phyloP scores from a whole-genome alignment of 2,113 vertebrate genomes.

The Gymnocephalus cernua region DNA sequence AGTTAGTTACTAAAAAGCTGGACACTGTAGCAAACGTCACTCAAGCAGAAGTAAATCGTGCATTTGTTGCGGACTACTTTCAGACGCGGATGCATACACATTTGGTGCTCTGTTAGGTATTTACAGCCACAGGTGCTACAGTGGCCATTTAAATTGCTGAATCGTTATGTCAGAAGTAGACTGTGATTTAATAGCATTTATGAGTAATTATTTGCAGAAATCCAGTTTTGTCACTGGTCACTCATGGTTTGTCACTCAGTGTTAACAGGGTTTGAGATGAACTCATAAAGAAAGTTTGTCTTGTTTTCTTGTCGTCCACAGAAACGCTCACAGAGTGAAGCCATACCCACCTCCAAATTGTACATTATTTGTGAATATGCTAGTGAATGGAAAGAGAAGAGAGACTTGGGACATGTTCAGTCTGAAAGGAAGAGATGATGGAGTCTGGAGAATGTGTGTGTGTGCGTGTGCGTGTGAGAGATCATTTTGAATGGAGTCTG shows the following conservation, averaged over 20 bases:
- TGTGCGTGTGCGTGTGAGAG: background rate
- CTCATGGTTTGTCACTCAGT: too few species aligned
- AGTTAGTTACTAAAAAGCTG: too few species aligned
- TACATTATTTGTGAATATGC: slow-evolving; percentile 86
- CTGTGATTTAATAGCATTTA: background rate
- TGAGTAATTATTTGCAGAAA: background rate
- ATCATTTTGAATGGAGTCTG: slow-evolving; percentile 21
- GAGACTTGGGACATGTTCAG: slow-evolving; percentile 44
- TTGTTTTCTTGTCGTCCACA: slow-evolving; percentile 66
- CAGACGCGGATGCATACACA: background rate
- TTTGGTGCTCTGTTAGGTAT: background rate
- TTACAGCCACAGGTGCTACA: background rate
- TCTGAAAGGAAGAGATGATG: slow-evolving; percentile 46
- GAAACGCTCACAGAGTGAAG: slow-evolving; percentile 66
- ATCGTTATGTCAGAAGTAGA: too few species aligned
- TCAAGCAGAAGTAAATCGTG: too few species aligned
- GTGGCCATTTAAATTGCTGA: background rate
- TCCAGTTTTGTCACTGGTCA: background rate
- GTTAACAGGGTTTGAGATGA: background rate
- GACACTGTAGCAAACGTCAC: too few species aligned
- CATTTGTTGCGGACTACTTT: background rate
- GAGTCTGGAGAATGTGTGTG: slow-evolving; percentile 51
- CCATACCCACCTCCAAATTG: slow-evolving; percentile 70
- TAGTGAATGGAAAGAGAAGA: slow-evolving; percentile 72
- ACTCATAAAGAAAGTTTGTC: background rate